Evolutionary conservation across 92 coral and sea anemone genomes (phyloP), one percentile per base, ranked within the genome.

Genomic region (Epizoanthus stellaris): DNA sequence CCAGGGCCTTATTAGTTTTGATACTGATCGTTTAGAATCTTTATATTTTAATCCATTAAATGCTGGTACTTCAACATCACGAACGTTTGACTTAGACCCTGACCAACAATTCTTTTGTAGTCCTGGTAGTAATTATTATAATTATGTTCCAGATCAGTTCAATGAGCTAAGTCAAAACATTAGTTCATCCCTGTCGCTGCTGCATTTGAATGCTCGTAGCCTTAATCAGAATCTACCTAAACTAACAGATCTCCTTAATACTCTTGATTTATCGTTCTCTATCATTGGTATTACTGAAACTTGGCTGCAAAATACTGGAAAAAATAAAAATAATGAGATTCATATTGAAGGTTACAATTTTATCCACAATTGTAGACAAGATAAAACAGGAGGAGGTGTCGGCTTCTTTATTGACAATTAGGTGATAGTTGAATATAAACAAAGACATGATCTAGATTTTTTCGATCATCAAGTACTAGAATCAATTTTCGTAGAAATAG

Each of bases 171-270:
- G 40, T 6, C 25, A 3, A 2, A 30, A 25, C 16, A 17, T 4
- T 64, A 64, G 25, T 23, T 10, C 42, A 64, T 64, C 42, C 69
- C 40, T 64, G 20, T 64, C 69, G 69, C 40, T 64, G 69, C 69
- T 64, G 69, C 69, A 64, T 64, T 17, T 64, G 25, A 64, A 64
- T 64, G 69, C 69, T 30, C 69, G 69, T 64, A 64, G 69, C 19
- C 69, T 64, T 64, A 64, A 64, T 7, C 69, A 64, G 19, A 64
- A 64, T 13, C 69, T 17, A 30, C 69, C 69, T 17, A 64, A 64
- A 64, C 69, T 25, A 64, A 30, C 19, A 9, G 69, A 64, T 30
- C 19, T 25, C n/a, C 19, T 64, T 4, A 64, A 64, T 64, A 64
- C 69, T 64, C n/a, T 64, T 17, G 69, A 64, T 64, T 23, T 64